These are phyloP conservation scores for Hemiscyllium ocellatum DNA, from an alignment of 2,113 vertebrate genomes.

Conservation along the genomic window DNA sequence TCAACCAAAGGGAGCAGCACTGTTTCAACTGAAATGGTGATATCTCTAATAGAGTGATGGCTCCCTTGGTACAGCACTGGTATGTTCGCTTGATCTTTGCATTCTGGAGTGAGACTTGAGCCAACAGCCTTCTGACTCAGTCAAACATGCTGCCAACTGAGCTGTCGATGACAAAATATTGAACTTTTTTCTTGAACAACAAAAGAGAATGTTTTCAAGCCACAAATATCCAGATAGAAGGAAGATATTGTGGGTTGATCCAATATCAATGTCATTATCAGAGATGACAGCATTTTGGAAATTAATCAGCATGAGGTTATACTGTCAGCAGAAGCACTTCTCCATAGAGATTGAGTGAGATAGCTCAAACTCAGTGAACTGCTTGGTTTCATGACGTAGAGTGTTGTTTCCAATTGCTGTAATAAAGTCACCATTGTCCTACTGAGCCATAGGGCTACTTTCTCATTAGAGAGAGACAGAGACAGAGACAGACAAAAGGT, in stretches of 20 bases:
- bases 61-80: not conserved
- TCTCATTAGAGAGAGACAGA: no score
- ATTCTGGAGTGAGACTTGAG: not conserved
- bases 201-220: not conserved
- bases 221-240: not conserved
- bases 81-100: not conserved
- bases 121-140: not conserved
- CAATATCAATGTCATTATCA: not conserved
- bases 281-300: not conserved
- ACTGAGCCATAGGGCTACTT: no score
- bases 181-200: not conserved
- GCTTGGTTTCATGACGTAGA: not conserved
- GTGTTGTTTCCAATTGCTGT: not conserved
- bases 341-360: not conserved
- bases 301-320: not conserved
- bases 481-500: no score
- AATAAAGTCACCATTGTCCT: no score
- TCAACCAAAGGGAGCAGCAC: not conserved
- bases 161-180: not conserved
- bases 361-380: not conserved
- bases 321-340: not conserved
- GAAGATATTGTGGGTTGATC: not conserved
- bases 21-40: not conserved
- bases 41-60: not conserved
- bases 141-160: not conserved